These are phyloP conservation scores for Allophyes oxyacanthae DNA, from an alignment of 2,888 invertebrate genomes.

Conservation along the genomic window DNA sequence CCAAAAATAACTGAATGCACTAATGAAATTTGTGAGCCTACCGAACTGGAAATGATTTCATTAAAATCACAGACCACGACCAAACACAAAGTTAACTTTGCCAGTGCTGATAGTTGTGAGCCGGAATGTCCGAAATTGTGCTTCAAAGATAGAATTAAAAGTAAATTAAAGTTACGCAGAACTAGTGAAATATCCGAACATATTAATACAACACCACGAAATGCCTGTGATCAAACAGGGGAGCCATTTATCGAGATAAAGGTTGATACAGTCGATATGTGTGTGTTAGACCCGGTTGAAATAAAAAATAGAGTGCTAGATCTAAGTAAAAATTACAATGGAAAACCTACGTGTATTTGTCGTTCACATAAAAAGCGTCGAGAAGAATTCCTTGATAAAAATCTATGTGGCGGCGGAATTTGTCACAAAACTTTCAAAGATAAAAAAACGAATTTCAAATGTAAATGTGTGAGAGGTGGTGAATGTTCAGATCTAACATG, in stretches of 20 bases:
- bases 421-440: constrained; percentile 32
- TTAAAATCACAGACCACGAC: background rate
- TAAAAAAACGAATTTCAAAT: constrained; percentile 50
- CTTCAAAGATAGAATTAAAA: constrained; percentile 2
- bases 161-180: background rate
- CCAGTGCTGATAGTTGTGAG: background rate
- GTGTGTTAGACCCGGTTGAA: constrained; percentile 57
- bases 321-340: constrained; percentile 2
- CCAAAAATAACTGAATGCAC: background rate
- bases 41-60: background rate
- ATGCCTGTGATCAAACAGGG: constrained; percentile 29
- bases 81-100: background rate
- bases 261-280: constrained; percentile 58
- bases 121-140: background rate
- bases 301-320: constrained; percentile 55
- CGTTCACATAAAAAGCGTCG: constrained; percentile 41
- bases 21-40: background rate
- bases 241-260: constrained; percentile 61
- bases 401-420: constrained; percentile 21
- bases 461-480: constrained; percentile 53
- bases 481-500: constrained; percentile 63
- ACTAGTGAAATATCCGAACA: background rate
- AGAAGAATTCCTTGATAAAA: constrained; percentile 4
- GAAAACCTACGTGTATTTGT: constrained; percentile 54
- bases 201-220: constrained; percentile 7